Evolutionary conservation across 2,113 vertebrate genomes (phyloP).

Genomic region (Prochilodus magdalenae): DNA sequence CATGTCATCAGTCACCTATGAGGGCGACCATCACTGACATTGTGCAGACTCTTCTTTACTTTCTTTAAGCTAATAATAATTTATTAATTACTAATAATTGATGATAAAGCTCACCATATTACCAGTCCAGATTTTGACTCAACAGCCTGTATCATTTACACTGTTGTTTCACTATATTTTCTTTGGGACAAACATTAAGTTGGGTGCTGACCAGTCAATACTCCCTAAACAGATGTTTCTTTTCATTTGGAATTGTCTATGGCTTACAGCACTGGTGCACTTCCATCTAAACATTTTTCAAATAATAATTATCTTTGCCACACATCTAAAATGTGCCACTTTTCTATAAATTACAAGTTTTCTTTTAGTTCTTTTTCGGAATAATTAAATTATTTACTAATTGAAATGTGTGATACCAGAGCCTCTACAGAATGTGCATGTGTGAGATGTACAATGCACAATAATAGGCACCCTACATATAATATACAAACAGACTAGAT

Average conservation of each 20-base stretch:
- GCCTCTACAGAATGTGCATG: no score
- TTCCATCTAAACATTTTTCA: no score
- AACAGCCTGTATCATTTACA: not conserved
- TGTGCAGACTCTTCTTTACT: conserved; percentile 34
- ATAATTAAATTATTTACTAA: no score
- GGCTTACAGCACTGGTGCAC: not conserved
- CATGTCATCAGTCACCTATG: conserved; percentile 13
- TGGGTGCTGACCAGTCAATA: conserved; percentile 28
- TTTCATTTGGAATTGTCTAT: not conserved
- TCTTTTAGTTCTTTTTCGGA: no score
- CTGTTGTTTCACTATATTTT: conserved; percentile 19
- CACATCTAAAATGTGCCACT: no score
- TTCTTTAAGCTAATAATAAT: conserved; percentile 11
- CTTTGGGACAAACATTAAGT: conserved; percentile 29
- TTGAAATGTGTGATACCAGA: no score
- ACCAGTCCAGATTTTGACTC: not conserved
- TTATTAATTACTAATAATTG: not conserved
- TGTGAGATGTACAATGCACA: no score
- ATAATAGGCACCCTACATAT: no score
- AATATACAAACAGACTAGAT: no score
- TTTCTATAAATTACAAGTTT: no score
- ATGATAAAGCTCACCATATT: not conserved
- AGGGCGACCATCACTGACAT: conserved; percentile 41
- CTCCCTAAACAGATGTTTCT: conserved; percentile 1
- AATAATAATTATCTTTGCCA: no score